These are phyloP conservation scores for Dromiciops gliroides DNA, from an alignment of 2,113 vertebrate genomes.

Conservation along the genomic window DNA sequence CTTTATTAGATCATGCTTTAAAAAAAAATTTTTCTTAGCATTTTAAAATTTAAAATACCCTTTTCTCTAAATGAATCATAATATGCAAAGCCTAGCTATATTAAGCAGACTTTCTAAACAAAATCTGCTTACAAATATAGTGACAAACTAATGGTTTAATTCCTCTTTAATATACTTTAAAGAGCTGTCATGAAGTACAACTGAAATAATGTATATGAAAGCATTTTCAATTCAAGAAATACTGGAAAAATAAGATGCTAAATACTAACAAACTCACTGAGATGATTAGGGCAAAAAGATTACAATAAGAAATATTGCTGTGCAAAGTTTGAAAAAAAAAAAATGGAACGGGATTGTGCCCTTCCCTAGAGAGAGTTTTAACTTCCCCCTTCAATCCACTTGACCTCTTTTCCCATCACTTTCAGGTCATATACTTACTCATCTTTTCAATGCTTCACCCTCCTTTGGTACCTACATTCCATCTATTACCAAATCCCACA, in stretches of 20 bases:
- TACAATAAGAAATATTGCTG: background rate
- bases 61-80: background rate
- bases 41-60: no score
- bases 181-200: background rate
- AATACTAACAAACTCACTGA: background rate
- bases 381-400: slow-evolving; percentile 11
- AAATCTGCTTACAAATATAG: background rate
- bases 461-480: background rate
- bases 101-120: background rate
- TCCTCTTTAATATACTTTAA: background rate
- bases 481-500: slow-evolving; percentile 2
- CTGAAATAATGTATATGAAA: background rate
- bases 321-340: background rate
- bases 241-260: background rate
- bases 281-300: background rate
- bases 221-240: background rate
- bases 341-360: no score
- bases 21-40: no score
- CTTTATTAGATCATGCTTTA: background rate
- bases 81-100: background rate
- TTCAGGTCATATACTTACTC: slow-evolving; percentile 34
- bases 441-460: slow-evolving; percentile 21
- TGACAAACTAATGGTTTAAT: slow-evolving; percentile 3
- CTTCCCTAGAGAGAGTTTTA: background rate
- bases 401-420: background rate